Percentiles rank a stretch among this genome's conserved stretches.
phyloP scores from a whole-genome alignment of 1,140 invertebrate species.

The Cydia strobilella region DNA sequence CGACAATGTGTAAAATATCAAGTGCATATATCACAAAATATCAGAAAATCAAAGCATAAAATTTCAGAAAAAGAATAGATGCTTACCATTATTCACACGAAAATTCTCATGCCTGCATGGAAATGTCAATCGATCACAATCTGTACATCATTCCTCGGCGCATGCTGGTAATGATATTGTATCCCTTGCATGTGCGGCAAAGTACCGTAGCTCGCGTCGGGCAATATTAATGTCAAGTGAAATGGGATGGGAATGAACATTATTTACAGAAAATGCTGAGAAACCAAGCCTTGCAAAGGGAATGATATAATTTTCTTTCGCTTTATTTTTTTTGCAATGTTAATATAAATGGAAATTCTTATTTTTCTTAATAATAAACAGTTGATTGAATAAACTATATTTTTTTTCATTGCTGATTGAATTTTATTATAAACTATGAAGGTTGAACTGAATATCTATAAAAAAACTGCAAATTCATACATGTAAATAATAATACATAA shows the following conservation, averaged over 20 bases:
- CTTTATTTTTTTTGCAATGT: too few relatives aligned
- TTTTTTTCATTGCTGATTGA: too few relatives aligned
- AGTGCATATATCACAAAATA: not conserved
- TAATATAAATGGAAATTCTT: too few relatives aligned
- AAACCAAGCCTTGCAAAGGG: not conserved
- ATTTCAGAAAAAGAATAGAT: too few relatives aligned
- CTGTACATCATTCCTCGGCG: slow-evolving; percentile 25
- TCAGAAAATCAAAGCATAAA: too few relatives aligned
- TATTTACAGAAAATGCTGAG: slow-evolving; percentile 10
- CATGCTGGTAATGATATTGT: slow-evolving; percentile 19
- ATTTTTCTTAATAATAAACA: too few relatives aligned
- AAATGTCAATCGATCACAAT: not conserved
- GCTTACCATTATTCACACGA: slow-evolving; percentile 10
- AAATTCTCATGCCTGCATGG: slow-evolving; percentile 15
- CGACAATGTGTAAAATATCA: too few relatives aligned
- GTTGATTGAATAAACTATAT: too few relatives aligned
- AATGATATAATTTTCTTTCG: not conserved
- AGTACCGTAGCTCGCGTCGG: not conserved
- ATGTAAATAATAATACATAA: too few relatives aligned
- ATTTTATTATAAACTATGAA: too few relatives aligned
- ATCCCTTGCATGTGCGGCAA: not conserved
- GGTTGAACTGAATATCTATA: too few relatives aligned
- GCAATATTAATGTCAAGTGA: not conserved
- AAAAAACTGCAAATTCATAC: too few relatives aligned
- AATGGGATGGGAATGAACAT: slow-evolving; percentile 9